Conservation (phyloP, 2,113 vertebrate genomes). For the Psittacara wagleri region DNA sequence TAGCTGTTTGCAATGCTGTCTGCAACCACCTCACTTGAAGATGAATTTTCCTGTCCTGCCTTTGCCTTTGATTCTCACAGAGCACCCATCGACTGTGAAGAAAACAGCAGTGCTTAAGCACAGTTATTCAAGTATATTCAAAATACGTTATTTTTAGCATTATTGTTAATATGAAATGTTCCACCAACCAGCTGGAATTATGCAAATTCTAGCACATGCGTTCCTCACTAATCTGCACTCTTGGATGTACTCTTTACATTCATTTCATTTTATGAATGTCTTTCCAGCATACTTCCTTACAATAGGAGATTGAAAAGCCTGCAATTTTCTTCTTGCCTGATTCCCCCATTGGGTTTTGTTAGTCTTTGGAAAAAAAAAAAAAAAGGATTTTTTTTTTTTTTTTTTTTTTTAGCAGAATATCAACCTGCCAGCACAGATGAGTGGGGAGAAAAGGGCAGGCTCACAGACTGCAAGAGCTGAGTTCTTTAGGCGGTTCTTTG, state of each 20-base stretch:
- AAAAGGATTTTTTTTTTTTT: neutral
- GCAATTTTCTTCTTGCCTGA: slow-evolving; percentile 63
- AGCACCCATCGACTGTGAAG: slow-evolving; percentile 36
- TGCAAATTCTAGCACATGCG: slow-evolving; percentile 58
- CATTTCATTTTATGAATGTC: slow-evolving; percentile 65
- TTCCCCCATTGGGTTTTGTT: slow-evolving; percentile 54
- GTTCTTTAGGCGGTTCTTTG: neutral
- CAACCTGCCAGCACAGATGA: slow-evolving; percentile 18
- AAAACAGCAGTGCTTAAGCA: slow-evolving; percentile 21
- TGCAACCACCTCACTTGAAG: slow-evolving; percentile 10
- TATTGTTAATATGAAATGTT: slow-evolving; percentile 59
- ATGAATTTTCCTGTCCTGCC: slow-evolving; percentile 28
- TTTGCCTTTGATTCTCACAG: slow-evolving; percentile 27
- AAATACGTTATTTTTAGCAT: slow-evolving; percentile 71
- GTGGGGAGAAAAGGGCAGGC: neutral
- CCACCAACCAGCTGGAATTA: slow-evolving; percentile 62
- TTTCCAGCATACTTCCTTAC: slow-evolving; percentile 52
- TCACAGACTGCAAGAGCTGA: neutral
- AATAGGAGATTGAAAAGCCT: slow-evolving; percentile 62
- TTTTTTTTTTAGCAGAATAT: slow-evolving; percentile 4
- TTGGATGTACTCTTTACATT: slow-evolving; percentile 63
- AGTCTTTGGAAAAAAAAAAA: slow-evolving; percentile 15
- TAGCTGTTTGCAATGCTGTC: slow-evolving; percentile 22
- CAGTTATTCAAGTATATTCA: slow-evolving; percentile 62
- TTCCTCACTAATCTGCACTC: slow-evolving; percentile 52